Percentiles rank a stretch among this genome's conserved stretches.
Conservation (phyloP, 2,113 vertebrate genomes). For the Holacanthus passer region DNA sequence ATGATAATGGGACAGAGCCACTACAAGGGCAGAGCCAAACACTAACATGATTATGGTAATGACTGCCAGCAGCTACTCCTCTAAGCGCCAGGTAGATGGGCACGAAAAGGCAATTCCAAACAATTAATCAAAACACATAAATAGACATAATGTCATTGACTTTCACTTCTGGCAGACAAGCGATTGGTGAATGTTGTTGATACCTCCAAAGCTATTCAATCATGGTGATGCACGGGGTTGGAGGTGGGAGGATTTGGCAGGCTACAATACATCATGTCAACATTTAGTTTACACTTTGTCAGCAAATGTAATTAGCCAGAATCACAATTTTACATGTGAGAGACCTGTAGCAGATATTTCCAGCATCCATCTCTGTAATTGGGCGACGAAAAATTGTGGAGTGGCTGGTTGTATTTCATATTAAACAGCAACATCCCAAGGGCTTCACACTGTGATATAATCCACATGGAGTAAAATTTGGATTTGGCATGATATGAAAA, state of each 20-base stretch:
- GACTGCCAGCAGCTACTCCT: constrained; percentile 63
- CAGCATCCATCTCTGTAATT: constrained; percentile 21
- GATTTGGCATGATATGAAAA: not conserved
- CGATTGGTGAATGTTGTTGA: constrained; percentile 64
- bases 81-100: constrained; percentile 9
- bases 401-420: constrained; percentile 19
- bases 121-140: constrained; percentile 78
- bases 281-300: constrained; percentile 60
- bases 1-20: constrained; percentile 70
- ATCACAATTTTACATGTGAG: constrained; percentile 45
- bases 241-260: constrained; percentile 39
- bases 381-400: not conserved
- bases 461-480: not conserved
- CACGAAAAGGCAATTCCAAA: constrained; percentile 55
- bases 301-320: constrained; percentile 67
- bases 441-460: constrained; percentile 14
- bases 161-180: constrained; percentile 65
- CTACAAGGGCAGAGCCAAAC: constrained; percentile 77
- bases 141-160: constrained; percentile 71
- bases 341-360: constrained; percentile 10
- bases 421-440: not conserved
- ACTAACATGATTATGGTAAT: constrained; percentile 81
- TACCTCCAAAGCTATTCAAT: constrained; percentile 67
- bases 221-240: constrained; percentile 52
- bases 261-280: constrained; percentile 61